Conservation (phyloP, 2,797 vertebrate species). For the Nyctalus aviator region DNA sequence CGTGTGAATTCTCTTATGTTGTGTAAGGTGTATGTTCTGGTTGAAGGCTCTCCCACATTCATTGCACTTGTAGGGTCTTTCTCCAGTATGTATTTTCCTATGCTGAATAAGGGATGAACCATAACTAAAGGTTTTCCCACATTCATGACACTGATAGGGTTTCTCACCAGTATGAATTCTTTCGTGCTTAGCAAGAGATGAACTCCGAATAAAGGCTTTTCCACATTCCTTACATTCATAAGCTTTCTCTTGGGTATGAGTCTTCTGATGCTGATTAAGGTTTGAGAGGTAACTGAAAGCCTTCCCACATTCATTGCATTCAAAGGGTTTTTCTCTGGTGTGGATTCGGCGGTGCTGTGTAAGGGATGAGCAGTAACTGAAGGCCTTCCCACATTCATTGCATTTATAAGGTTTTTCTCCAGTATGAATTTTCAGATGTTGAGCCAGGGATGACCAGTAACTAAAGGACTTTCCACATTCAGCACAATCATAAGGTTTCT, state of each 20-base stretch:
- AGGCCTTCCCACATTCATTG: slow-evolving; percentile 82
- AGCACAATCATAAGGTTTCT: slow-evolving; percentile 82
- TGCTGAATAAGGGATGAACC: slow-evolving; percentile 83
- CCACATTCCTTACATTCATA: slow-evolving; percentile 84
- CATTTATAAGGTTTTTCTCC: slow-evolving; percentile 86
- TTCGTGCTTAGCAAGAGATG: slow-evolving; percentile 82
- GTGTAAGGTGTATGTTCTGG: slow-evolving; percentile 80
- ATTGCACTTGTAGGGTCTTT: slow-evolving; percentile 80
- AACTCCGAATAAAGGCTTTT: slow-evolving; percentile 82
- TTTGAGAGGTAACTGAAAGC: slow-evolving; percentile 83
- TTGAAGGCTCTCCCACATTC: slow-evolving; percentile 83
- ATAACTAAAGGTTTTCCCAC: slow-evolving; percentile 82
- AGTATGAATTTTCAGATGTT: slow-evolving; percentile 85
- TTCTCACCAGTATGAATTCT: slow-evolving; percentile 84
- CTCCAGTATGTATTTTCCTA: slow-evolving; percentile 83
- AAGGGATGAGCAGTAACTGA: slow-evolving; percentile 84
- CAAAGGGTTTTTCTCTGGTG: slow-evolving; percentile 85
- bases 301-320: slow-evolving; percentile 83
- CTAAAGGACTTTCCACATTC: slow-evolving; percentile 85
- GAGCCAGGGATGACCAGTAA: slow-evolving; percentile 82
- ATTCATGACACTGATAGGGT: slow-evolving; percentile 80
- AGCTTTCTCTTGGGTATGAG: slow-evolving; percentile 82
- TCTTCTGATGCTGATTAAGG: slow-evolving; percentile 84
- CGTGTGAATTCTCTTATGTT: slow-evolving; percentile 81
- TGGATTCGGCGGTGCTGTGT: slow-evolving; percentile 84